These are phyloP conservation scores for Tholera decimalis DNA, from an alignment of 2,888 invertebrate species.

Conservation along the genomic window DNA sequence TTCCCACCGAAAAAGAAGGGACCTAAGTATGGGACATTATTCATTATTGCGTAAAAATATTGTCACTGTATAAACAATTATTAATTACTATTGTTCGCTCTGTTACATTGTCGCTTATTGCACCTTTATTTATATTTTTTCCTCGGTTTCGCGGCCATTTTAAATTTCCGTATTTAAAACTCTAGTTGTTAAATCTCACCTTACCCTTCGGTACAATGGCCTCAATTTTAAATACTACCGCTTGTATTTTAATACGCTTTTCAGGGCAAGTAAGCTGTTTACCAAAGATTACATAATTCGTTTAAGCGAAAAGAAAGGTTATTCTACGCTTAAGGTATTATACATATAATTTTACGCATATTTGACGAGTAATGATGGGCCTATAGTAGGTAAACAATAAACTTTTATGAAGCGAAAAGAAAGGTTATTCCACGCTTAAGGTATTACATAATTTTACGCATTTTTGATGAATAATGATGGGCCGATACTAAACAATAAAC, in stretches of 20 bases:
- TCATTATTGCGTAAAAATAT: no score
- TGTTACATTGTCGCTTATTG: background rate
- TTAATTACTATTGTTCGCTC: no score
- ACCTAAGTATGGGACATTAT: no score
- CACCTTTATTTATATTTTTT: background rate
- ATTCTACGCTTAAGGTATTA: background rate
- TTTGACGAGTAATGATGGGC: conserved; percentile 12
- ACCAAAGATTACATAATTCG: conserved; percentile 34
- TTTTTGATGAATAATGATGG: conserved; percentile 13
- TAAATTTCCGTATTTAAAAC: background rate
- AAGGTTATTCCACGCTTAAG: background rate
- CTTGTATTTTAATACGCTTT: conserved; percentile 27
- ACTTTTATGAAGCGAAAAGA: conserved; percentile 19
- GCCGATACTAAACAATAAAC: conserved; percentile 2
- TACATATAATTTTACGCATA: conserved; percentile 28
- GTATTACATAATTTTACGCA: conserved; percentile 27
- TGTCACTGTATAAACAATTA: no score
- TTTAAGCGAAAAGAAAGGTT: conserved; percentile 14
- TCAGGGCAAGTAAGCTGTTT: conserved; percentile 16
- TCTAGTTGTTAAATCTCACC: background rate
- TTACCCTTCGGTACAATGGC: conserved; percentile 3
- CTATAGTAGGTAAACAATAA: conserved; percentile 4
- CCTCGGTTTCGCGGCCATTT: background rate
- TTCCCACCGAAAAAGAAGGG: no score
- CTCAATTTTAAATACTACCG: conserved; percentile 23